Evolutionary conservation across 2,113 vertebrate genomes (phyloP).

Genomic region (Azemiops feae): DNA sequence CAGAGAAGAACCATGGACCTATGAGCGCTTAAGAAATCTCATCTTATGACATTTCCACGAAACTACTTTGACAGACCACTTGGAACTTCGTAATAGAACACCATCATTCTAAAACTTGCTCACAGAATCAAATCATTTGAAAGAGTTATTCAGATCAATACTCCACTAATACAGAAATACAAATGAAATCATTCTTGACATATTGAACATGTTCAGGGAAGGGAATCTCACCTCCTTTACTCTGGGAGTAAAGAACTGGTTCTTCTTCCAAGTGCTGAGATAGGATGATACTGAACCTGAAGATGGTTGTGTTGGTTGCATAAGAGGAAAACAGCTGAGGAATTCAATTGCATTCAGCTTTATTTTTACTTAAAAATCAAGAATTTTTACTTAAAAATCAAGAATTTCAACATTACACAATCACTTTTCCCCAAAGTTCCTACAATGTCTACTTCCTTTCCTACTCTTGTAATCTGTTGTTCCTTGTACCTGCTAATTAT

Average conservation of each 20-base stretch:
- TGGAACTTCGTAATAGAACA: neutral
- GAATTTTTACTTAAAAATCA: neutral
- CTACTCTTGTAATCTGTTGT: neutral
- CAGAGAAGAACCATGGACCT: neutral
- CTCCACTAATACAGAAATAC: neutral
- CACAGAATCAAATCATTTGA: neutral
- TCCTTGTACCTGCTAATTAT: neutral
- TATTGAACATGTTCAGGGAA: neutral
- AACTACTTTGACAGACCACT: neutral
- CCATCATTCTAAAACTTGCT: neutral
- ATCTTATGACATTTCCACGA: no score
- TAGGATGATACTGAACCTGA: neutral
- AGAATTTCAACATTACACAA: neutral
- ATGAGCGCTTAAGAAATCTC: no score
- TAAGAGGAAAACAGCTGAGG: neutral
- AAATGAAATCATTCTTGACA: neutral
- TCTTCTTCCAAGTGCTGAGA: neutral
- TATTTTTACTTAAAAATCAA: neutral
- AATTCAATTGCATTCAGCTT: neutral
- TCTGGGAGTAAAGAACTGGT: neutral
- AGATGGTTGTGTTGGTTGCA: neutral
- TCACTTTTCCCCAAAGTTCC: neutral
- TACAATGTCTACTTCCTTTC: neutral
- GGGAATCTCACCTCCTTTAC: neutral
- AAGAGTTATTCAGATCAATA: neutral